A percentile compares a stretch with the other conserved stretches of the same genome.
These are phyloP conservation scores for Pomatostomus ruficeps DNA, from an alignment of 2,113 vertebrate genomes.

Conservation along the genomic window DNA sequence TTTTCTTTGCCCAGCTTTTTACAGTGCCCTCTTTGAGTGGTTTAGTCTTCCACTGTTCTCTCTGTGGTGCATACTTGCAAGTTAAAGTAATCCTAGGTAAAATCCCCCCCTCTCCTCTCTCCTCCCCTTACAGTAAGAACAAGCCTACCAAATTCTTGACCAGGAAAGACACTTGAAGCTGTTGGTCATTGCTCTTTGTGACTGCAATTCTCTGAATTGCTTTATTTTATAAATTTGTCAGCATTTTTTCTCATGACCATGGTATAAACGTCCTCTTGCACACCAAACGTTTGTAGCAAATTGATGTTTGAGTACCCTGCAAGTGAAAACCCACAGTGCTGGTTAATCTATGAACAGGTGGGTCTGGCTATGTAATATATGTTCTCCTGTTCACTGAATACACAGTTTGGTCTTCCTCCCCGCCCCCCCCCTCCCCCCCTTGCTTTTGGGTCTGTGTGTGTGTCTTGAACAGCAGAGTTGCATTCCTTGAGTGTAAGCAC, in stretches of 20 bases:
- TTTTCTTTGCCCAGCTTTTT: neutral
- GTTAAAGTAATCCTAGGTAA: neutral
- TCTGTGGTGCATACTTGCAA: neutral
- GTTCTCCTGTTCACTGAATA: neutral
- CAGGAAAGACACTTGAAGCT: neutral
- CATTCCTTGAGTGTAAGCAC: neutral
- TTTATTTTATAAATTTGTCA: neutral
- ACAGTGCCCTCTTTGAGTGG: neutral
- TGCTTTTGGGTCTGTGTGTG: neutral
- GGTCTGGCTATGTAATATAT: neutral
- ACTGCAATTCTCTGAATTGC: neutral
- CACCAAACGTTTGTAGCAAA: neutral
- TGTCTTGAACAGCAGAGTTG: neutral
- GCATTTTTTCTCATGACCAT: neutral
- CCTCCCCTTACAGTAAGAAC: neutral
- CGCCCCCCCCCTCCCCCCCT: rapidly evolving
- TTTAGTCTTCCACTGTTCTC: neutral
- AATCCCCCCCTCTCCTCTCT: neutral
- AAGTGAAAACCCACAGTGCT: neutral
- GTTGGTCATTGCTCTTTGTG: neutral
- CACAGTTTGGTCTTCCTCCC: neutral
- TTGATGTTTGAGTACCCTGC: neutral
- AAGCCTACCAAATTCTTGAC: neutral
- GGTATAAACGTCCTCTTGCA: neutral
- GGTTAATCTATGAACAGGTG: neutral